Base-by-base conservation (phyloP, 2,113 vertebrate species). In the Dicrurus megarhynchus region DNA sequence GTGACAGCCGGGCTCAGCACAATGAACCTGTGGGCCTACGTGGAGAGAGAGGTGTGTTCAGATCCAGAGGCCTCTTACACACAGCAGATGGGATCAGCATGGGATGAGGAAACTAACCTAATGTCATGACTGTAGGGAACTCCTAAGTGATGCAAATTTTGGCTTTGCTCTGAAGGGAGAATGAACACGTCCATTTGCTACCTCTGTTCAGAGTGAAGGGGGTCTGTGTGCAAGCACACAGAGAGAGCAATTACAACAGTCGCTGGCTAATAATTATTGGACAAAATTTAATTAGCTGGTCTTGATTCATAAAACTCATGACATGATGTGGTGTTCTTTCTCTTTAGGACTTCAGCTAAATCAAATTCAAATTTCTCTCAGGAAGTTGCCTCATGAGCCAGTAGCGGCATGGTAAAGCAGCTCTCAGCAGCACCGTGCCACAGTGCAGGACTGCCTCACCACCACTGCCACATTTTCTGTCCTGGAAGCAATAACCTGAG, bases 351-450 rank as follows among this genome's bases (percentile, higher is more conserved):
- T 76, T 79, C 3, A 47, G 35, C 6, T 33, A 53, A 68, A 78
- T 15, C 2, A 1, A 69, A 60, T 69, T 60, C 49, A 80, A 21
- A 16, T 70, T 90, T 83, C 42, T 41, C 3, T 18, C 2, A 8
- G 27, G 27, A 87, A 74, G 9, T 50, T 53, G n/a, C 28, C 8
- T 27, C 0, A 0, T 24, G 44, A 91, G 30, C 20, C 1, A 1
- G 32, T 5, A 75, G 19, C 0, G 0, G 19, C 0, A 0, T 3
- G 2, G 21, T 8, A 76, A 67, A 75, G 47, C 24, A 71, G 15
- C 41, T 70, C 32, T 55, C 28, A 53, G 52, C 44, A 61, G 18
- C 7, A 1, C 13, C 8, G n/a, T 63, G 55, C 10, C 20, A 17
- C 49, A 39, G 13, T 4, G 28, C 24, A 79, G 70, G 28, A 64